Conservation (phyloP, 2,113 vertebrate species). For the Paramormyrops kingsleyae region DNA sequence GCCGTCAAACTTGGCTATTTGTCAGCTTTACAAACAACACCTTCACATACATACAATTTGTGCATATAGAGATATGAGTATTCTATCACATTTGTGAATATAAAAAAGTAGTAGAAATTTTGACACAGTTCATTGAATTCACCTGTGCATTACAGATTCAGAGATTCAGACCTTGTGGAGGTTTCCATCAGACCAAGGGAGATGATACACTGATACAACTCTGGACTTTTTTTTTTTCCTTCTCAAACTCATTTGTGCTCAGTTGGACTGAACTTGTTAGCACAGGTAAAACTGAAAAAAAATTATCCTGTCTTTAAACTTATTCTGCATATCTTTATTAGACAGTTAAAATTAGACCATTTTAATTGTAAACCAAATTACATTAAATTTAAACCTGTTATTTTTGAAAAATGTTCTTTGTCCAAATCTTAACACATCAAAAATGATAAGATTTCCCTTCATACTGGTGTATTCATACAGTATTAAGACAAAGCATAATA, state of each 20-base stretch:
- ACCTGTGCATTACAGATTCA: neutral
- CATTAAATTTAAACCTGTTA: neutral
- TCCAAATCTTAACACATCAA: conserved; percentile 6
- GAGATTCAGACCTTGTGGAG: neutral
- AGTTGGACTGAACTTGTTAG: neutral
- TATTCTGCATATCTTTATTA: conserved; percentile 13
- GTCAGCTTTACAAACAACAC: neutral
- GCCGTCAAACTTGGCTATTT: neutral
- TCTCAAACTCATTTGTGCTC: neutral
- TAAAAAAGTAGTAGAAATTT: neutral
- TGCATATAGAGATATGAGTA: neutral
- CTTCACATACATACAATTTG: neutral
- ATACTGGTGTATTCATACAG: neutral
- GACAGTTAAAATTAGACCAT: conserved; percentile 12
- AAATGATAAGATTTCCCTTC: neutral
- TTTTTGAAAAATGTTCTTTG: neutral
- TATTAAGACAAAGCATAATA: conserved; percentile 10
- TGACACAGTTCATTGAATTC: neutral
- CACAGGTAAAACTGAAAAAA: neutral
- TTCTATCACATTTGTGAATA: neutral
- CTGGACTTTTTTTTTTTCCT: neutral
- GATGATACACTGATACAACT: neutral
- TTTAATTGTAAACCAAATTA: conserved; percentile 10
- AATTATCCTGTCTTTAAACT: neutral
- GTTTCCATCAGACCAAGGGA: neutral